Evolutionary conservation across 2,888 invertebrate genomes (phyloP).

Genomic region (Sarcophaga rosellei): DNA sequence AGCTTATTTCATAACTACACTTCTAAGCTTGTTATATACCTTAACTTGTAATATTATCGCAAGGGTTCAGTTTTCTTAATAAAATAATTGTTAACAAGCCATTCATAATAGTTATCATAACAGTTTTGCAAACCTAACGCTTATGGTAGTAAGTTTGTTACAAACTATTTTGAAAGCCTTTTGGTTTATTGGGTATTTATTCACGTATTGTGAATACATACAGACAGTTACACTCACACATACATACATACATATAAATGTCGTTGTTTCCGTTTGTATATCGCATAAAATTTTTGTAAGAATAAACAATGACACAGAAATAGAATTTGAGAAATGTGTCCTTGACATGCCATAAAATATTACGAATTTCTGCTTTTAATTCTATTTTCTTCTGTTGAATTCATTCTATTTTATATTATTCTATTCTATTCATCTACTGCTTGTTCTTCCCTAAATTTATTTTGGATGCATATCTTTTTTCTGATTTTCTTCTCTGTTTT

Average conservation of each 20-base stretch:
- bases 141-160: too few relatives aligned
- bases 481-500: slow-evolving; percentile 13
- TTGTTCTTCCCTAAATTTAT: neutral
- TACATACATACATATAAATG: neutral
- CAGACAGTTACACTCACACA: too few relatives aligned
- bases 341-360: slow-evolving; percentile 58
- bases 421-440: slow-evolving; percentile 21
- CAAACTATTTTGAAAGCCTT: too few relatives aligned
- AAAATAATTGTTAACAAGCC: too few relatives aligned
- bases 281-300: neutral
- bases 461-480: neutral
- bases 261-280: slow-evolving; percentile 3
- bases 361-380: slow-evolving; percentile 36
- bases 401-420: neutral
- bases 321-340: slow-evolving; percentile 49
- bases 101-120: too few relatives aligned
- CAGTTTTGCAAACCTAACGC: too few relatives aligned
- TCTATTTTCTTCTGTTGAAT: slow-evolving; percentile 29
- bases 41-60: too few relatives aligned
- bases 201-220: too few relatives aligned
- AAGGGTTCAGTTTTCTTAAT: too few relatives aligned
- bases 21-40: too few relatives aligned
- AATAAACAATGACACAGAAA: slow-evolving; percentile 17
- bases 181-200: too few relatives aligned
- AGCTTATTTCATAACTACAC: too few relatives aligned